Percentiles rank a stretch among this genome's conserved stretches.
Evolutionary conservation across 2,888 invertebrate genomes (phyloP).

Genomic region (Euspilapteryx auroguttella): DNA sequence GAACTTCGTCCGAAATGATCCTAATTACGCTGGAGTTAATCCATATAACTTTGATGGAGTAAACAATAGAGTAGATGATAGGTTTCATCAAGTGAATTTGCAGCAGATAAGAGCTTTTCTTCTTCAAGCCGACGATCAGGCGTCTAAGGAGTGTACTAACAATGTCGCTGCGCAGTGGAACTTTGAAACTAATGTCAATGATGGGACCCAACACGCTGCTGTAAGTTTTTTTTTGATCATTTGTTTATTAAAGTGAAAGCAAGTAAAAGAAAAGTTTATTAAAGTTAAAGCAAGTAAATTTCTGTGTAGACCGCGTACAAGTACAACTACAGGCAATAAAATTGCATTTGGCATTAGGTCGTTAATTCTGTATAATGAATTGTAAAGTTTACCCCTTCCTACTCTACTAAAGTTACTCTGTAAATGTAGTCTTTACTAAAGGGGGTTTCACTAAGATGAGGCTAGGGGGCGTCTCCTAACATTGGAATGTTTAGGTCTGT

Average conservation of each 20-base stretch:
- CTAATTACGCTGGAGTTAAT: slow-evolving; percentile 38
- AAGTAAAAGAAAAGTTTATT: background rate
- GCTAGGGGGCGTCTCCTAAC: no score
- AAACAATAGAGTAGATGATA: slow-evolving; percentile 38
- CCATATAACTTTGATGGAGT: slow-evolving; percentile 42
- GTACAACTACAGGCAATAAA: no score
- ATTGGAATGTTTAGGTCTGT: no score
- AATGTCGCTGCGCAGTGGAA: slow-evolving; percentile 90
- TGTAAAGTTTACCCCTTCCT: no score
- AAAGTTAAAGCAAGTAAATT: slow-evolving; percentile 9
- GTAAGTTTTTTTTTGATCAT: slow-evolving; percentile 69
- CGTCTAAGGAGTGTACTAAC: slow-evolving; percentile 79
- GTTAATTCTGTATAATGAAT: no score
- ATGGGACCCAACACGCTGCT: slow-evolving; percentile 79
- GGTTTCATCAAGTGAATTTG: slow-evolving; percentile 37
- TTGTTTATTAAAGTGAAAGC: no score
- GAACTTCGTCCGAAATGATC: slow-evolving; percentile 47
- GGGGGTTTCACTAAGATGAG: no score
- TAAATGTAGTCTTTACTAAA: no score
- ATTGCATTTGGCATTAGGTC: no score
- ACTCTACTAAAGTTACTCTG: no score
- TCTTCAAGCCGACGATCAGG: slow-evolving; percentile 72
- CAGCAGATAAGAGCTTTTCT: slow-evolving; percentile 62
- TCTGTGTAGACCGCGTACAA: slow-evolving; percentile 3
- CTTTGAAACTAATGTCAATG: slow-evolving; percentile 86